These are phyloP conservation scores for Panagrolaimus sp. DNA, from an alignment of 1,140 invertebrate species.

Conservation along the genomic window DNA sequence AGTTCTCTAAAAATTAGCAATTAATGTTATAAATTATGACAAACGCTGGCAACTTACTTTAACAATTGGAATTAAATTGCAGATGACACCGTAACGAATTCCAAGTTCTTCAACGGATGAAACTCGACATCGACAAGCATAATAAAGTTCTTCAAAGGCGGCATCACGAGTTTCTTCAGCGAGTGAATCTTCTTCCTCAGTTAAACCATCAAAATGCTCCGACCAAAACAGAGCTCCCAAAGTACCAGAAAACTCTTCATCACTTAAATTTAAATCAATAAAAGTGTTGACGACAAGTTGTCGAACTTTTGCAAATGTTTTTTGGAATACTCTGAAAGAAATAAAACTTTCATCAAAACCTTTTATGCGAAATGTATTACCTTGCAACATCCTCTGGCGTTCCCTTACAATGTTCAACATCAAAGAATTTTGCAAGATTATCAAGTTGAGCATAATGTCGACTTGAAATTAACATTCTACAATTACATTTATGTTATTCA, in stretches of 20 bases:
- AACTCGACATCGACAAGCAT: constrained; percentile 13
- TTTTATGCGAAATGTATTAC: neutral
- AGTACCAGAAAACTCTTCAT: constrained; percentile 8
- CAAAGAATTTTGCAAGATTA: neutral
- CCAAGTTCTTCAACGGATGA: neutral
- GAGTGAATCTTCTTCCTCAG: neutral
- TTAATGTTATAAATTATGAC: neutral
- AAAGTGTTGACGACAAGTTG: neutral
- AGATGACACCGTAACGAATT: neutral
- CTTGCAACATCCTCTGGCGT: neutral
- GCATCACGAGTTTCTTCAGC: neutral
- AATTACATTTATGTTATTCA: no score
- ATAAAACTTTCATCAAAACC: neutral
- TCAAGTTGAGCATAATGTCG: constrained; percentile 10
- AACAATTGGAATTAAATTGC: constrained; percentile 13
- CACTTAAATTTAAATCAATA: neutral
- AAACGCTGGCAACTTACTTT: neutral
- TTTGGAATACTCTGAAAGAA: constrained; percentile 7
- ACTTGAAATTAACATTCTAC: neutral
- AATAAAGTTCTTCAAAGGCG: neutral
- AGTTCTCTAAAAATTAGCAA: neutral
- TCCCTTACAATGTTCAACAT: neutral
- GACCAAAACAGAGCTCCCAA: neutral
- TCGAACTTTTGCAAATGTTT: neutral
- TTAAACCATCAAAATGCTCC: neutral